Evolutionary conservation across 2,113 vertebrate genomes (phyloP).

Genomic region (Menura novaehollandiae): DNA sequence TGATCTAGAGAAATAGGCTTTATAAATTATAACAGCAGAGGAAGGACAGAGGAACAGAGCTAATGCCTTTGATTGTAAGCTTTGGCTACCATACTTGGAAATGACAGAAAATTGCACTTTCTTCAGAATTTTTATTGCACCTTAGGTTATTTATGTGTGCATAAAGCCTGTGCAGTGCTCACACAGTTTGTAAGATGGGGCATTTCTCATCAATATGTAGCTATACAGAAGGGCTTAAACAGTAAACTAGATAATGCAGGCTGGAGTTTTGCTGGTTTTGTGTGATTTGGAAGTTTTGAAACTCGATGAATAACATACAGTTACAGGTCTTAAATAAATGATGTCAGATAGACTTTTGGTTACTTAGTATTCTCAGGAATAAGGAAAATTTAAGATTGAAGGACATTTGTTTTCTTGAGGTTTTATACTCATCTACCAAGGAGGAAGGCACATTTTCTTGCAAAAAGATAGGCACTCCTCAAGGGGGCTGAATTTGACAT

Average conservation of each 20-base stretch:
- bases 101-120: background rate
- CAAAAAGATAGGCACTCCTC: background rate
- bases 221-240: background rate
- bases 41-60: background rate
- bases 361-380: background rate
- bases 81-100: background rate
- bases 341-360: background rate
- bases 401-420: background rate
- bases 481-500: conserved; percentile 7
- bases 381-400: background rate
- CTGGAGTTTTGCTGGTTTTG: background rate
- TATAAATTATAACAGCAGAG: background rate
- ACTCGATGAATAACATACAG: background rate
- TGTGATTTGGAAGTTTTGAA: background rate
- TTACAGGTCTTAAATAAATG: background rate
- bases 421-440: background rate
- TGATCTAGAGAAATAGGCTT: background rate
- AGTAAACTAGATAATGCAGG: background rate
- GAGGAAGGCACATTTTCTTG: background rate
- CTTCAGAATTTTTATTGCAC: background rate
- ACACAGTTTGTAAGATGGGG: background rate
- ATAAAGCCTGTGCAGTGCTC: background rate
- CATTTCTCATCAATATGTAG: background rate
- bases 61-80: background rate
- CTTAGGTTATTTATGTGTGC: background rate